Percentiles rank a stretch among this genome's conserved stretches.
Evolutionary conservation across 2,888 invertebrate genomes (phyloP).

Genomic region (Cheilosia scutellata): DNA sequence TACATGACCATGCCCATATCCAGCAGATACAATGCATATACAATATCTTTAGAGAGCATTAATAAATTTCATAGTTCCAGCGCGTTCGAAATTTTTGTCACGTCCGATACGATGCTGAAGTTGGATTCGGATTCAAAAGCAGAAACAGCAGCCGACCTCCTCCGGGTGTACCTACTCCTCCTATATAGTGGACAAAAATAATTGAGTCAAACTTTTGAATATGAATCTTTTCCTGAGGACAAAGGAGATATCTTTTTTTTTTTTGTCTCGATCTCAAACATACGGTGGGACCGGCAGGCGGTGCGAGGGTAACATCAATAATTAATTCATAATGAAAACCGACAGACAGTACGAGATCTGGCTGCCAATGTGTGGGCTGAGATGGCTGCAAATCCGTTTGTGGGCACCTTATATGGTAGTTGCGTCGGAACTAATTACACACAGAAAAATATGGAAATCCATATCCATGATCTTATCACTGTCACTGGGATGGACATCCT

Average conservation of each 20-base stretch:
- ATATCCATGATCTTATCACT: conserved; percentile 3
- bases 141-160: conserved; percentile 1
- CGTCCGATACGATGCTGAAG: conserved; percentile 65
- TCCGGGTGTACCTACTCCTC: background rate
- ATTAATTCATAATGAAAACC: conserved; percentile 68
- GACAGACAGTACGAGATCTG: conserved; percentile 24
- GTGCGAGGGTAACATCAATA: conserved; percentile 34
- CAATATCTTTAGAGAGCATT: conserved; percentile 50
- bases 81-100: conserved; percentile 67
- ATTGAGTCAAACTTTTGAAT: conserved; percentile 72
- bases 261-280: no score
- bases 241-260: conserved; percentile 40
- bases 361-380: conserved; percentile 4
- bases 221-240: conserved; percentile 51
- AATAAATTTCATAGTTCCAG: conserved; percentile 63
- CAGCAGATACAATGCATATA: conserved; percentile 31
- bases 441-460: conserved; percentile 54
- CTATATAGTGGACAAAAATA: conserved; percentile 38
- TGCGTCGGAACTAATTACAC: conserved; percentile 40
- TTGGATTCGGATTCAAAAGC: conserved; percentile 43
- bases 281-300: background rate
- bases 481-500: conserved; percentile 39
- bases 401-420: background rate
- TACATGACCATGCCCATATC: conserved; percentile 1
- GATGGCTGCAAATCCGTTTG: conserved; percentile 58